Base-by-base conservation (phyloP, 2,888 invertebrate species). In the Chironomus tentans region DNA sequence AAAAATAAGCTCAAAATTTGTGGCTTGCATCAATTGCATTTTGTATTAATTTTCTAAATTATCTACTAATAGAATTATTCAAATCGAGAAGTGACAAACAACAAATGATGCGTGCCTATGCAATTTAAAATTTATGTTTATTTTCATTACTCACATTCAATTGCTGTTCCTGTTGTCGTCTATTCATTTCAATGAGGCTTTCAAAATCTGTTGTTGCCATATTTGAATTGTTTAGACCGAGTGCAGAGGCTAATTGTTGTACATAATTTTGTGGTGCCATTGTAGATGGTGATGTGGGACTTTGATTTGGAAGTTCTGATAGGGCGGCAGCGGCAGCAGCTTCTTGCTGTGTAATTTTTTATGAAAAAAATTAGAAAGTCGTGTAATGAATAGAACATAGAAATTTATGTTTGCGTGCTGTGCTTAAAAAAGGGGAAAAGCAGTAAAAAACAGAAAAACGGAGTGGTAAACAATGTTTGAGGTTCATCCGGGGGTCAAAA, bases 231-330 rank as follows among this genome's bases (percentile, higher is more conserved):
- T 81, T 83, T 4, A 83, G 77, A 1, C 83, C 83, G 47, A 83
- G 78, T 2, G 87, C 87, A 0, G 87, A 86, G 2, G 87, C 86
- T 72, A 87, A 80, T 79, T 88, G 87, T 21, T 88, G 87, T 21
- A 87, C 87, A 80, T 88, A 88, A 79, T 88, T 87, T 77, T 87
- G 72, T 13, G 72, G 62, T 38, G 61, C 15, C 61, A 72, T 61
- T n/a, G 71, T 71, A 18, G 48, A 22, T 21, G 71, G 71, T 15
- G 71, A 71, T 13, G 71, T 24, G 5, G 71, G 50, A 50, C 22
- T 71, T 24, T 22, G 61, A 62, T 46, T 61, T 3, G 38, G 10
- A 72, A 62, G n/a, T 12, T 62, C 62, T 15, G 61, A 38, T 22
- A 47, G 70, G 13, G 48, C 47, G 13, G 70, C 46, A 22, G 70